Evolutionary conservation across 2,888 invertebrate genomes (phyloP), one percentile per base, ranked within the genome.

Genomic region (Molorchus minor): DNA sequence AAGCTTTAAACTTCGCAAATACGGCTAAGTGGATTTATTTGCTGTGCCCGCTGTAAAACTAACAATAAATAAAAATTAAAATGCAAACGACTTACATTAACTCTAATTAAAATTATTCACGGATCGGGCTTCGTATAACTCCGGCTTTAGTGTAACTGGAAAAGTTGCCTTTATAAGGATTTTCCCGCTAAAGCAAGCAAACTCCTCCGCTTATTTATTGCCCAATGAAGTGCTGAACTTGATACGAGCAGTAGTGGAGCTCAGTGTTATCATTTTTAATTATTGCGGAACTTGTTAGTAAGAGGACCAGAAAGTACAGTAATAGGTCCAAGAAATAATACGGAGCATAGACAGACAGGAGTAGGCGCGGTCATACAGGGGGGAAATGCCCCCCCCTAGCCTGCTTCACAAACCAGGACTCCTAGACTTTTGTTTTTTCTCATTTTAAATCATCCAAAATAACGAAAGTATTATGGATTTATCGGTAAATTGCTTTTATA

Each of bases 41-140:
- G 17, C n/a, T n/a, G 12, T 12, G 29, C 40, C 2, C 52, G 41
- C 5, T 30, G 41, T 30, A 52, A 52, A 52, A 52, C 41, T 41
- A 17, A 40, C 51, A 19, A 29, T 30, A 41, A 52, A 52, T 52
- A 41, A 30, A 52, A 52, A 52, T 40, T 30, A 40, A 52, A 30
- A 52, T 41, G 52, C 41, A 30, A 52, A 41, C 52, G 29, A 30
- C 40, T 41, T 30, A 30, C 41, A 21, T 41, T 41, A 41, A 36
- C 29, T 52, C 41, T 36, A 49, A 49, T 20, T 36, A 35, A 36
- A 36, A 21, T 13, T 20, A 16, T 13, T 36, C 47, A 15, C 21
- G 15, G 30, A 30, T 40, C 41, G 29, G 19, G n/a, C 30, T 30
- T 29, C 29, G 30, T 52, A 41, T 30, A 41, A n/a, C 52, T 15